Evolutionary conservation across 2,888 invertebrate species (phyloP).

Genomic region (Mimachlamys varia): DNA sequence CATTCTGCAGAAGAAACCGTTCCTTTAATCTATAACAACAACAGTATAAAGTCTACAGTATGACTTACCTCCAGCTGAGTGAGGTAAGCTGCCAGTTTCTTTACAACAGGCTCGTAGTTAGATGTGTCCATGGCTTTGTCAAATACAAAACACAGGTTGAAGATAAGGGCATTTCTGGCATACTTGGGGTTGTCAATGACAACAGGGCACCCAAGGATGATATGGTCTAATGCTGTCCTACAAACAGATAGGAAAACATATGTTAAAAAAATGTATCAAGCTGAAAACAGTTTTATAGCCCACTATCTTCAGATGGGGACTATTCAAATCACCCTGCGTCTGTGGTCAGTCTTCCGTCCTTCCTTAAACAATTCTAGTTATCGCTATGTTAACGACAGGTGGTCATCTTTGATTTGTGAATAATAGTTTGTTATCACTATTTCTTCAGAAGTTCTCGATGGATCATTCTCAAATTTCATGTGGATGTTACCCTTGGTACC

Average conservation of each 20-base stretch:
- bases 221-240: conserved; percentile 90
- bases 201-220: conserved; percentile 96
- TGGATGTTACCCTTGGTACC: no score
- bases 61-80: conserved; percentile 83
- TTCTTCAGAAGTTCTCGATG: no score
- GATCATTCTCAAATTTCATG: no score
- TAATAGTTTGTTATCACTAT: no score
- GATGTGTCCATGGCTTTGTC: conserved; percentile 94
- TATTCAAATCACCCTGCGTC: no score
- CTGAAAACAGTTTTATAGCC: background rate
- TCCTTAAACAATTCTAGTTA: no score
- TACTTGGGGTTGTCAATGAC: conserved; percentile 94
- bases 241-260: conserved; percentile 55
- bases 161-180: conserved; percentile 95
- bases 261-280: background rate
- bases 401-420: no score
- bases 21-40: background rate
- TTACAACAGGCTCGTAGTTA: conserved; percentile 96
- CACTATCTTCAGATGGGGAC: no score
- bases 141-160: conserved; percentile 96
- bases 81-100: conserved; percentile 95
- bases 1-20: background rate
- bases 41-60: background rate
- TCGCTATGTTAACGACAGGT: no score
- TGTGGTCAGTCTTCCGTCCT: no score